Evolutionary conservation across 2,888 invertebrate genomes (phyloP).

Genomic region (Podotricha telesiphe): DNA sequence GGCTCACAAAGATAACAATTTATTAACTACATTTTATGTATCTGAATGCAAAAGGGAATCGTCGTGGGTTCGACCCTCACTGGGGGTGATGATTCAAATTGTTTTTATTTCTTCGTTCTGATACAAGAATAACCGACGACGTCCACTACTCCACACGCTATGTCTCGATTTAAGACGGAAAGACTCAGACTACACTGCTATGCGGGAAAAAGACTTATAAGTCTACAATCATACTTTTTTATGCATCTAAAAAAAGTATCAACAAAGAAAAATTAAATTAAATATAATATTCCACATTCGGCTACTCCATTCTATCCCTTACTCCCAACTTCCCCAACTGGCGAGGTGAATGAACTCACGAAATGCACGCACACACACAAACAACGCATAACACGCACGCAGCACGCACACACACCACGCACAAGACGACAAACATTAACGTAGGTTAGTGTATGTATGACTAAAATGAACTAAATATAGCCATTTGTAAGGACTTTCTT

Average conservation of each 20-base stretch:
- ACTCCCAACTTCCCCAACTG: constrained; percentile 81
- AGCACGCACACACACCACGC: constrained; percentile 38
- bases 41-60: no score
- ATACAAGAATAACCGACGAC: no score
- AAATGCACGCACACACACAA: constrained; percentile 70
- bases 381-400: constrained; percentile 47
- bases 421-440: constrained; percentile 65
- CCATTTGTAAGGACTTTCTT: not conserved
- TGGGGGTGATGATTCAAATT: no score
- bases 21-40: no score
- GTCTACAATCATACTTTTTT: no score
- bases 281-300: constrained; percentile 11
- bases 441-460: constrained; percentile 65
- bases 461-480: constrained; percentile 19
- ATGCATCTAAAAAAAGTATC: not conserved
- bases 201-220: no score
- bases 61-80: no score
- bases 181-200: no score
- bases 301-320: constrained; percentile 52
- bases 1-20: no score
- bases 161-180: no score
- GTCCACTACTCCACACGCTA: no score
- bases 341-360: constrained; percentile 81
- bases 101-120: no score
- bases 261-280: constrained; percentile 11